phyloP scores from a whole-genome alignment of 2,888 invertebrate species.

The Fragum fragum region DNA sequence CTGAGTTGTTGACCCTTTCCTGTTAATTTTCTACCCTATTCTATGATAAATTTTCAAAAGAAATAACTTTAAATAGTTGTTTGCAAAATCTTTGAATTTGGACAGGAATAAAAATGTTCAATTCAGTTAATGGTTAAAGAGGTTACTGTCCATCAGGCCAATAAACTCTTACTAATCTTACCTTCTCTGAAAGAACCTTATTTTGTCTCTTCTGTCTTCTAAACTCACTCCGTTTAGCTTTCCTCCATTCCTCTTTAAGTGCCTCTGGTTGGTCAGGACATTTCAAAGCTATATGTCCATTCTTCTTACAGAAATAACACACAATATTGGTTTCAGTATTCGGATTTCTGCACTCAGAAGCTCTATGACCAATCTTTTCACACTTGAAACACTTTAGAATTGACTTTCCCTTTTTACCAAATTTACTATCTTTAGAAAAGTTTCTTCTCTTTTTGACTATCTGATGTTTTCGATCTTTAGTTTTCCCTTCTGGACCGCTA shows the following conservation, averaged over 20 bases:
- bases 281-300: conserved; percentile 93
- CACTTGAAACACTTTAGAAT: conserved; percentile 21
- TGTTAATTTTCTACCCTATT: too few relatives aligned
- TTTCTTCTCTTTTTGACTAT: conserved; percentile 9
- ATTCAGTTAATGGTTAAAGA: too few relatives aligned
- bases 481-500: neutral
- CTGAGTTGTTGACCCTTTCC: too few relatives aligned
- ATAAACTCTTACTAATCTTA: too few relatives aligned
- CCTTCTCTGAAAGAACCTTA: conserved; percentile 67
- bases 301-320: conserved; percentile 93
- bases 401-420: conserved; percentile 24
- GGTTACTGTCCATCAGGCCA: too few relatives aligned
- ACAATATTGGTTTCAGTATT: conserved; percentile 85
- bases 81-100: too few relatives aligned
- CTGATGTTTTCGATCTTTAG: neutral
- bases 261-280: conserved; percentile 90
- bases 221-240: conserved; percentile 73
- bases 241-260: conserved; percentile 51
- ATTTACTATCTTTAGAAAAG: conserved; percentile 20
- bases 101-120: too few relatives aligned
- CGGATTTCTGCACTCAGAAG: neutral
- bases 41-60: too few relatives aligned
- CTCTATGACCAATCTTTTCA: conserved; percentile 35
- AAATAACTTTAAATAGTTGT: too few relatives aligned
- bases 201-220: conserved; percentile 73